Base-by-base conservation (phyloP, 2,113 vertebrate species). In the Semnornis frantzii region DNA sequence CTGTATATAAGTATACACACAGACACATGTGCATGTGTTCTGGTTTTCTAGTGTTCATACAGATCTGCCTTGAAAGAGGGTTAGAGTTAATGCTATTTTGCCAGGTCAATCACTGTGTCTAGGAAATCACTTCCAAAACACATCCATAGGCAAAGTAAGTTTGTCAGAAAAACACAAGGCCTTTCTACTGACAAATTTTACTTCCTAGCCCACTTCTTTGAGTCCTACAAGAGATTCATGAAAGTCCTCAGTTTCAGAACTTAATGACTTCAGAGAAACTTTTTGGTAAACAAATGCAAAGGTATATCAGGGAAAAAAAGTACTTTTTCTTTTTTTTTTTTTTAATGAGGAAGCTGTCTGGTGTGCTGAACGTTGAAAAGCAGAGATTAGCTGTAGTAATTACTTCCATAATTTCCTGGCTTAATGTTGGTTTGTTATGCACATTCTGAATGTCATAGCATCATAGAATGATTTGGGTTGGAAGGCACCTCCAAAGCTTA, bases 281-380 rank as follows among this genome's bases (percentile, higher is more conserved):
- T 3, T 3, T 0, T 71, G 9, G 13, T 68, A 68, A 24, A 48
- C 46, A 37, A 79, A 11, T 39, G 4, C 44, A 31, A 31, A 34
- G 23, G 48, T 87, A 9, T 14, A 59, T 37, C 54, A 57, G 50
- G 28, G 66, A 73, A 77, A 16, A 60, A 55, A 28, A 18, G 3
- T 20, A 9, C 0, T 0, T 5, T 18, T 83, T 83, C n/a, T n/a
- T 73, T 20, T 12, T 50, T 21, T 21, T 50, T 24, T 23, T 23
- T 23, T 52, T 13, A 13, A 24, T 77, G 31, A 62, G 63, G 44
- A 7, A 70, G 5, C 52, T 88, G 63, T 2, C 50, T 85, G n/a
- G 10, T 87, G 37, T 79, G 14, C 24, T 3, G 1, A 75, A 19
- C 12, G 12, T 54, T 72, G 58, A 37, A 71, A 74, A 84, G 34